phyloP scores from a whole-genome alignment of 2,888 invertebrate genomes.

The Gymnosoma rotundatum region DNA sequence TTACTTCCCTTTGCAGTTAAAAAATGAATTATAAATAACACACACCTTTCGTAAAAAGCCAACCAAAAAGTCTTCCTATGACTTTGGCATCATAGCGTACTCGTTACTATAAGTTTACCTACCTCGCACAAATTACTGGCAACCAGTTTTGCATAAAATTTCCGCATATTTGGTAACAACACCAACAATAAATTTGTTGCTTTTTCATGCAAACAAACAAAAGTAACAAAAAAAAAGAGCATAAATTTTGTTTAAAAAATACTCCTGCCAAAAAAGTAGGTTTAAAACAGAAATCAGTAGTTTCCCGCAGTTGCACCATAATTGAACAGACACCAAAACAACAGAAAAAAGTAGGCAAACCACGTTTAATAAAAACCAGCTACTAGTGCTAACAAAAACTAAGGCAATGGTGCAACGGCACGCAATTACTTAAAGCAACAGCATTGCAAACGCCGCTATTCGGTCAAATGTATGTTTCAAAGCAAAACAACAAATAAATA shows the following conservation, averaged over 20 bases:
- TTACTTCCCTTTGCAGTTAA: conserved; percentile 13
- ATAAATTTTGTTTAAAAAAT: conserved; percentile 22
- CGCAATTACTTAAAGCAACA: conserved; percentile 54
- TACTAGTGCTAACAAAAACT: conserved; percentile 50
- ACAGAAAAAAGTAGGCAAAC: conserved; percentile 61
- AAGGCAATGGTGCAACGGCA: conserved; percentile 70
- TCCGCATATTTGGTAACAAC: conserved; percentile 66
- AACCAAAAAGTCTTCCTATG: conserved; percentile 3
- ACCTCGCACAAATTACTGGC: conserved; percentile 14
- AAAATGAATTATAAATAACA: neutral
- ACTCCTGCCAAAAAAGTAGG: conserved; percentile 47
- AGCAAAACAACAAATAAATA: conserved; percentile 26
- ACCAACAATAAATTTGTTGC: conserved; percentile 41
- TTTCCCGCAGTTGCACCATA: conserved; percentile 54
- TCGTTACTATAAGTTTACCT: neutral
- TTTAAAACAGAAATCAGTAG: conserved; percentile 42
- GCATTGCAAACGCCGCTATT: conserved; percentile 56
- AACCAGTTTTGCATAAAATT: conserved; percentile 59
- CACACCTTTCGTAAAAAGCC: conserved; percentile 23
- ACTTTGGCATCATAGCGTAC: neutral
- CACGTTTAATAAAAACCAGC: conserved; percentile 39
- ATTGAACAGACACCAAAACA: conserved; percentile 35
- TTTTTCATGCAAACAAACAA: conserved; percentile 19
- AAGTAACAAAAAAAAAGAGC: conserved; percentile 20
- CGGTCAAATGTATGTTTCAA: conserved; percentile 58